Evolutionary conservation across 35 echinoderm and acorn worm species (phyloP).

Genomic region (Acanthaster planci): DNA sequence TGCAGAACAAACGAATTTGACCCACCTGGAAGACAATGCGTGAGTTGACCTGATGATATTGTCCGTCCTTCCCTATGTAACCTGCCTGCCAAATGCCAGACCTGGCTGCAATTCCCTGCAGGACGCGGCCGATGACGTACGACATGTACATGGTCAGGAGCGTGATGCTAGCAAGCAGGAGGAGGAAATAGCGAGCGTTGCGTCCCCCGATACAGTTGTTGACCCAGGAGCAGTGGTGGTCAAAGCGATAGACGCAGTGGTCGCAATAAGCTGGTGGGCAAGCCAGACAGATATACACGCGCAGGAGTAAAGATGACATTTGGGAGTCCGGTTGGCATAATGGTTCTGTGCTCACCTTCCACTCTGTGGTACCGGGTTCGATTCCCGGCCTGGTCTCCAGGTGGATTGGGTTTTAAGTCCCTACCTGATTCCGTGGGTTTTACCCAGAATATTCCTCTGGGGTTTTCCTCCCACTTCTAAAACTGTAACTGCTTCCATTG

Average conservation of each 20-base stretch:
- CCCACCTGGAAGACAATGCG: constrained; percentile 63
- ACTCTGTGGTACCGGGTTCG: no score
- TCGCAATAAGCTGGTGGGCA: constrained; percentile 71
- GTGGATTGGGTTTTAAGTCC: no score
- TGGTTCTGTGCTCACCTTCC: no score
- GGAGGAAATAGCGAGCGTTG: constrained; percentile 66
- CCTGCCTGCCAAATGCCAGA: constrained; percentile 44
- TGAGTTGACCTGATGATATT: constrained; percentile 41
- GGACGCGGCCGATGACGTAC: constrained; percentile 18
- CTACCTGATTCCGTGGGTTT: no score
- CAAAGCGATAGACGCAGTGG: constrained; percentile 85
- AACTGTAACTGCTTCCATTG: no score
- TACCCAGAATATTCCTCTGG: no score
- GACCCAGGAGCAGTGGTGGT: constrained; percentile 95
- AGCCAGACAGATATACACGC: constrained; percentile 36
- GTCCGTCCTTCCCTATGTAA: constrained; percentile 55
- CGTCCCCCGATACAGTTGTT: constrained; percentile 85
- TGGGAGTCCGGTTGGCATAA: no score
- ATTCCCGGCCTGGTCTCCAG: no score
- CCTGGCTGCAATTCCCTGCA: constrained; percentile 31
- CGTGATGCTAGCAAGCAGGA: constrained; percentile 60
- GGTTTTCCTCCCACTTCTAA: no score
- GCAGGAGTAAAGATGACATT: no score
- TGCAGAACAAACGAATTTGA: no score
- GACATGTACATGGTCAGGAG: constrained; percentile 27